A percentile compares a stretch with the other conserved stretches of the same genome.
phyloP scores from a whole-genome alignment of 2,888 invertebrate species.

The Nomada flava region DNA sequence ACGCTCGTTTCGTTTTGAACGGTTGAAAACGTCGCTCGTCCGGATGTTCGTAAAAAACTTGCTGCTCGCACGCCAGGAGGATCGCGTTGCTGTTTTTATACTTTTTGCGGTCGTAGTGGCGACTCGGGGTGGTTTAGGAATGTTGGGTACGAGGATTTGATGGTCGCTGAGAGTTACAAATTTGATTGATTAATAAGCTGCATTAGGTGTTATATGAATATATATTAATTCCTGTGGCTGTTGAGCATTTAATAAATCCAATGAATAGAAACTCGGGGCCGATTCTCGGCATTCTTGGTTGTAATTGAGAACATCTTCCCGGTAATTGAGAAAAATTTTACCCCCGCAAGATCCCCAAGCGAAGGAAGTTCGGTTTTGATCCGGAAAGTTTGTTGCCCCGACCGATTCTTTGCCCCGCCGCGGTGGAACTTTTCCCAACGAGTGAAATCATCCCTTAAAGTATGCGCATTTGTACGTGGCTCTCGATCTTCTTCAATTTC shows the following conservation, averaged over 20 bases:
- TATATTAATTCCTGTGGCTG: neutral
- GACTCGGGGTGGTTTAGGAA: no score
- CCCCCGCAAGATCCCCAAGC: neutral
- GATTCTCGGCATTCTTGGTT: no score
- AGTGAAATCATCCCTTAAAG: conserved; percentile 3
- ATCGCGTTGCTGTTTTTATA: neutral
- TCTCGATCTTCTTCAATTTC: conserved; percentile 4
- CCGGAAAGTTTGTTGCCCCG: neutral
- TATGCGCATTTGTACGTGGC: neutral
- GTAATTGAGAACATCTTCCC: no score
- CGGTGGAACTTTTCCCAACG: neutral
- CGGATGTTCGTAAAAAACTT: conserved; percentile 28
- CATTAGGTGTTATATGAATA: no score
- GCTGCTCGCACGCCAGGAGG: neutral
- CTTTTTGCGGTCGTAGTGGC: neutral
- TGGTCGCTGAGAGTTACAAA: no score
- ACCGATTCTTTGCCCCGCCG: neutral
- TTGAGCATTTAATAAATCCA: neutral
- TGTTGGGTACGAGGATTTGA: no score
- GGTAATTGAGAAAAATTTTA: neutral
- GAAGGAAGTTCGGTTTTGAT: neutral
- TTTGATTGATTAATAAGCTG: no score
- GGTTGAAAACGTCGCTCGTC: conserved; percentile 46
- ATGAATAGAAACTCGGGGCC: neutral
- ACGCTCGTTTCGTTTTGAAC: conserved; percentile 52